Evolutionary conservation across 2,888 invertebrate species (phyloP).

Genomic region (Brachynemurus nebulosus): DNA sequence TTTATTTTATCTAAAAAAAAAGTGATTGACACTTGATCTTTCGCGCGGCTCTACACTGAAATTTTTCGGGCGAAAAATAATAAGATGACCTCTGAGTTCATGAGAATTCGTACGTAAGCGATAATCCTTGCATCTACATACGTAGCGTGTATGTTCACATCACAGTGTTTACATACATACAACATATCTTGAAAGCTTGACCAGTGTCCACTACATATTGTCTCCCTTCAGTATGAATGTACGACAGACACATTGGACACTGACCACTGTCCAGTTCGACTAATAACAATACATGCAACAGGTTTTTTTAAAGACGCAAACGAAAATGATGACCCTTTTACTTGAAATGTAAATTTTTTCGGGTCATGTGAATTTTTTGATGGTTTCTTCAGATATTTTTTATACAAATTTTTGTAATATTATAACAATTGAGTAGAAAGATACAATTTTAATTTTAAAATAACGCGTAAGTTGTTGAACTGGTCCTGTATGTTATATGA

Average conservation of each 20-base stretch:
- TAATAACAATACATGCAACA: background rate
- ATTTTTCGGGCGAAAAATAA: background rate
- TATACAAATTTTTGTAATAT: background rate
- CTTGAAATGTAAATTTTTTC: background rate
- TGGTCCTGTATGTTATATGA: too few relatives aligned
- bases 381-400: slow-evolving; percentile 2
- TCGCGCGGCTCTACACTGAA: background rate
- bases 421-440: too few relatives aligned
- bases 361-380: slow-evolving; percentile 6
- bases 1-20: background rate
- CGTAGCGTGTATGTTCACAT: background rate
- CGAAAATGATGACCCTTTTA: too few relatives aligned
- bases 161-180: too few relatives aligned
- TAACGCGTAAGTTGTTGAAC: too few relatives aligned
- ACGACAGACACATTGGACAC: too few relatives aligned
- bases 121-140: background rate
- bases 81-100: slow-evolving; percentile 5
- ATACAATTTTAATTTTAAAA: too few relatives aligned
- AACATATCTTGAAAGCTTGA: background rate
- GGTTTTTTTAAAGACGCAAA: slow-evolving; percentile 1
- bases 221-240: too few relatives aligned
- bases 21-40: background rate
- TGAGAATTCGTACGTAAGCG: background rate
- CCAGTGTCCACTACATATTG: slow-evolving; percentile 1
- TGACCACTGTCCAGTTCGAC: slow-evolving; percentile 1